Base-by-base conservation (phyloP, 92 coral and sea anemone genomes). In the Virgularia gustaviana region DNA sequence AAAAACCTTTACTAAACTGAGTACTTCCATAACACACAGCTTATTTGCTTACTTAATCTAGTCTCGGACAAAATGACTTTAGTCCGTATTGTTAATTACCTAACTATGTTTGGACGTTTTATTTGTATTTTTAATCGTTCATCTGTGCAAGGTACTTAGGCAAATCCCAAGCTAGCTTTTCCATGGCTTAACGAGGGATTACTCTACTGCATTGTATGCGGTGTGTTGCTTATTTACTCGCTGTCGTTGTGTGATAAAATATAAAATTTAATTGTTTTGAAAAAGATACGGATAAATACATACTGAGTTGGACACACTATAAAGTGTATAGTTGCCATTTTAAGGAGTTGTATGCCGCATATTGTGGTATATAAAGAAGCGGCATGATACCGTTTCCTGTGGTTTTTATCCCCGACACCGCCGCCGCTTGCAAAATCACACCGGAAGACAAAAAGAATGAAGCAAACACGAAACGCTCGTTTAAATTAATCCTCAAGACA, bases 1-100 rank as follows among this genome's bases (percentile, higher is more conserved):
- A n/a, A n/a, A n/a, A n/a, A n/a, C n/a, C n/a, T n/a, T n/a, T n/a
- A n/a, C n/a, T n/a, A n/a, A n/a, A n/a, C n/a, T n/a, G n/a, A 47
- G n/a, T 47, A 47, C 28, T 16, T 51, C 2, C 57, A 16, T 7
- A 4, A 20, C 4, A 6, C 8, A 2, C 22, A 20, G 15, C 41
- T 33, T 68, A 61, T 68, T 44, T 66, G 47, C 73, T 11, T 66
- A 23, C 18, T 44, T 68, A 68, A 68, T 68, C 75, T 68, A 49
- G 57, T 32, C 15, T 49, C 51, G 41, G 61, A 3, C 60, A 49
- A 32, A 68, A 49, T 49, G 61, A 31, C 45, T 49, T 31, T 43
- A 19, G 31, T 10, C 36, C 11, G 10, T 68, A 45, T 68, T 49
- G 51, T 68, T 68, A 31, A 68, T 68, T 34, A 51, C 75, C 51